Percentiles rank a stretch among this genome's conserved stretches.
These are phyloP conservation scores for Macrobrachium rosenbergii DNA, from an alignment of 1,140 invertebrate species.

Conservation along the genomic window DNA sequence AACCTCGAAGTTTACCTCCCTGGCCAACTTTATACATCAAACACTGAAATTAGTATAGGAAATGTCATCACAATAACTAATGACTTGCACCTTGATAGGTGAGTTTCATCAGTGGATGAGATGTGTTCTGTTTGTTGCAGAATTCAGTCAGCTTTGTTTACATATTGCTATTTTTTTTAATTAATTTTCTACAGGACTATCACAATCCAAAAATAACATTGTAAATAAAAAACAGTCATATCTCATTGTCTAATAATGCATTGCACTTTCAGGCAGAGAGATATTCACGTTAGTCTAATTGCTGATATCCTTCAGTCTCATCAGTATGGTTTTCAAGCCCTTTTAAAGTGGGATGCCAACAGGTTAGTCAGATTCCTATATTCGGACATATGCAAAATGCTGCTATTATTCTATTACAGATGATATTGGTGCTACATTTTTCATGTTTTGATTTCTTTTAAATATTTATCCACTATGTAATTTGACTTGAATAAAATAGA, in stretches of 20 bases:
- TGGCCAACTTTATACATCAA: conserved; percentile 37
- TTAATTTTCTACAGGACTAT: not conserved
- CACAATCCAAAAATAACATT: too few relatives aligned
- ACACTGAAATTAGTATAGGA: conserved; percentile 39
- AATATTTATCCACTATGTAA: too few relatives aligned
- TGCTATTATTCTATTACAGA: too few relatives aligned
- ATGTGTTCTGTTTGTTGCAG: not conserved
- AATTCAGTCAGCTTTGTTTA: not conserved
- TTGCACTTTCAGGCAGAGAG: conserved; percentile 39
- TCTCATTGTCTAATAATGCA: too few relatives aligned
- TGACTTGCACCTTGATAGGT: conserved; percentile 60
- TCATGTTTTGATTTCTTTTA: too few relatives aligned
- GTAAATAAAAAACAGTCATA: too few relatives aligned
- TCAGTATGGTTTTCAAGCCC: conserved; percentile 41
- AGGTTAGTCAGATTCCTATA: conserved; percentile 28
- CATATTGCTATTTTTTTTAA: not conserved
- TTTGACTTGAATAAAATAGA: too few relatives aligned
- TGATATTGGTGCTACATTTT: not conserved
- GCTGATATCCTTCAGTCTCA: conserved; percentile 52
- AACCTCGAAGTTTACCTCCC: conserved; percentile 59
- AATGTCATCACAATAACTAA: conserved; percentile 56
- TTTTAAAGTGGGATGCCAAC: conserved; percentile 61
- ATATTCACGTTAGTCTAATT: conserved; percentile 49
- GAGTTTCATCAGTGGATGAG: not conserved
- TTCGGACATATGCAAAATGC: too few relatives aligned